Conservation (phyloP, 2,797 vertebrate species). For the Centropyge bicolor region DNA sequence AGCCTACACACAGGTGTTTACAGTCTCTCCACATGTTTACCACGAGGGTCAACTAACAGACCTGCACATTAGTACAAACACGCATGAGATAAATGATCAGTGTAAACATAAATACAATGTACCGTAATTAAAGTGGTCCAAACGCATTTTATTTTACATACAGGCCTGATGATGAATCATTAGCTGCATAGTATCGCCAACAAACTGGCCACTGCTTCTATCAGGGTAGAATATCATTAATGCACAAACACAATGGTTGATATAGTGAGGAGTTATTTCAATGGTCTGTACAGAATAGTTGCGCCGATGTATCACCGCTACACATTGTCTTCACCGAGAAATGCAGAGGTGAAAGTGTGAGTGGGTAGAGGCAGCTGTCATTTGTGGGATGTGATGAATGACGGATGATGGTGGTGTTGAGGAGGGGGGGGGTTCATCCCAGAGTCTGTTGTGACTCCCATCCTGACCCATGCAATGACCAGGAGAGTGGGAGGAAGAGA, state of each 20-base stretch:
- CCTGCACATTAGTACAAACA: not conserved
- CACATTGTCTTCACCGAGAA: conserved; percentile 71
- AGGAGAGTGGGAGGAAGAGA: conserved; percentile 77
- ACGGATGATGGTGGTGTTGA: conserved; percentile 50
- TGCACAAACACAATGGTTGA: conserved; percentile 20
- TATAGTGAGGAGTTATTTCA: conserved; percentile 5
- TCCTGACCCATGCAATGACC: conserved; percentile 78
- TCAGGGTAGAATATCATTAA: not conserved
- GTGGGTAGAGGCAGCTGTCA: conserved; percentile 83
- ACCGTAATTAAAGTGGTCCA: not conserved
- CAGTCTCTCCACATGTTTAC: not conserved
- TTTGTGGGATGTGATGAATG: conserved; percentile 83
- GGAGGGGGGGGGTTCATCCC: conserved; percentile 50
- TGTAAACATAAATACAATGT: not conserved
- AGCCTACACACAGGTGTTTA: not conserved
- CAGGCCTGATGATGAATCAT: not conserved
- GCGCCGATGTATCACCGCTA: conserved; percentile 25
- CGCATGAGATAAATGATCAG: not conserved
- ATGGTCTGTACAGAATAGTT: conserved; percentile 7
- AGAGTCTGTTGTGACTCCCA: conserved; percentile 76
- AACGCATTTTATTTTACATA: conserved; percentile 20
- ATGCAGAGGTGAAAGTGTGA: conserved; percentile 77
- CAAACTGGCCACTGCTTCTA: not conserved
- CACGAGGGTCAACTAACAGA: conserved; percentile 28
- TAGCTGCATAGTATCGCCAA: not conserved